Conservation (phyloP, 1,140 invertebrate genomes). For the Macrobrachium nipponense region DNA sequence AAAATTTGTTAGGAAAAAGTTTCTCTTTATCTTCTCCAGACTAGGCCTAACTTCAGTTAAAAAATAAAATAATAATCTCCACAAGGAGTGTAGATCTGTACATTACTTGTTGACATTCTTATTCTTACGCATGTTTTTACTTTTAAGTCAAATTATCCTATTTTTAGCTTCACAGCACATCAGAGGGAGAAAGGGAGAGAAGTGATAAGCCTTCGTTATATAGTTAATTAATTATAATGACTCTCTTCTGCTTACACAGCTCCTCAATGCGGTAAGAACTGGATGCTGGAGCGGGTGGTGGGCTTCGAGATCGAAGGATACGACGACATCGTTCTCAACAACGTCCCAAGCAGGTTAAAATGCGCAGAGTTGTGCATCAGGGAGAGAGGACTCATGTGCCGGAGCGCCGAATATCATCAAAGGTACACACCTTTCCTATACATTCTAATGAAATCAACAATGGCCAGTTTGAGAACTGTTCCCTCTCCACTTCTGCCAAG, state of each 20-base stretch:
- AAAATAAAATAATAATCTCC: too few species aligned
- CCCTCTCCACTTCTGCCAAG: background rate
- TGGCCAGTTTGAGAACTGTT: background rate
- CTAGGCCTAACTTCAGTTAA: too few species aligned
- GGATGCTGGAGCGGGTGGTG: conserved; percentile 69
- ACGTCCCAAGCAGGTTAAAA: conserved; percentile 66
- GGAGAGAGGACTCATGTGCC: conserved; percentile 67
- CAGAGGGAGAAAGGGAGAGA: too few species aligned
- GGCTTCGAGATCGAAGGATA: conserved; percentile 69
- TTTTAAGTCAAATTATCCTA: too few species aligned
- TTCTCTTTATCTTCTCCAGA: too few species aligned
- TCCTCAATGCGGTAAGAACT: conserved; percentile 66
- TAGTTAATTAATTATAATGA: background rate
- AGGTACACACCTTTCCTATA: background rate
- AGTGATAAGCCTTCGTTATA: background rate
- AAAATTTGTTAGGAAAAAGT: too few species aligned
- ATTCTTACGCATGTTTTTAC: too few species aligned
- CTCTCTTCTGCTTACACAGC: background rate
- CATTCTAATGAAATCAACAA: background rate
- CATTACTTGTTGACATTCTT: too few species aligned
- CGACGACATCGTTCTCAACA: conserved; percentile 66
- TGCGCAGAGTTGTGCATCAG: conserved; percentile 70
- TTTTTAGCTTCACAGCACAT: too few species aligned
- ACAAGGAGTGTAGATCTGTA: too few species aligned
- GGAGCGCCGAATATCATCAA: conserved; percentile 66